Percentiles rank a stretch among this genome's conserved stretches.
phyloP scores from a whole-genome alignment of 2,113 vertebrate genomes.

The Lathamus discolor region DNA sequence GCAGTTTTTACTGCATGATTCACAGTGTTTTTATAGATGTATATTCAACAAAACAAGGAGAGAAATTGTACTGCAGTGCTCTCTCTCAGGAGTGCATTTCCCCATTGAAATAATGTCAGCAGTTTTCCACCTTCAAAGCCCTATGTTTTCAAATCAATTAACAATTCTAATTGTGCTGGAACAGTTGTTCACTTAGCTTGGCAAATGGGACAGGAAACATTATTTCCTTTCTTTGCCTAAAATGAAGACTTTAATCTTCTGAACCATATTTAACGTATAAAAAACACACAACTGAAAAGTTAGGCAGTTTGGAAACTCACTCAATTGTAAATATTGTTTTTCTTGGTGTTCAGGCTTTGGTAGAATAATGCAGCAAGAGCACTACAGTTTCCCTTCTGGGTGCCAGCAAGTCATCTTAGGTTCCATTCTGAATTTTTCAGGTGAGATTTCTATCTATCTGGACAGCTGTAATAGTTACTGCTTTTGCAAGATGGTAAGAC shows the following conservation, averaged over 20 bases:
- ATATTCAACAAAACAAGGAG: slow-evolving; percentile 94
- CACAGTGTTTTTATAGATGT: slow-evolving; percentile 92
- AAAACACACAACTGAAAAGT: slow-evolving; percentile 71
- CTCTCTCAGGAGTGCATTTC: slow-evolving; percentile 92
- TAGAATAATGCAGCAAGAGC: slow-evolving; percentile 11
- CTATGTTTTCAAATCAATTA: slow-evolving; percentile 99
- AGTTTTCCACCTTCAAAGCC: slow-evolving; percentile 99
- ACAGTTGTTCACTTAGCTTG: slow-evolving; percentile 95
- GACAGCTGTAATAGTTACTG: slow-evolving; percentile 71
- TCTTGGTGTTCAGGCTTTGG: background rate
- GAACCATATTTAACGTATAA: slow-evolving; percentile 76
- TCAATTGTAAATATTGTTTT: background rate
- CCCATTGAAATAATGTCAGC: slow-evolving; percentile 99
- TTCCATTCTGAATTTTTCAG: slow-evolving; percentile 59
- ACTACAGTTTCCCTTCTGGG: slow-evolving; percentile 10
- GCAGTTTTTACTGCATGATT: slow-evolving; percentile 96
- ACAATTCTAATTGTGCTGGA: slow-evolving; percentile 99
- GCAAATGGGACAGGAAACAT: slow-evolving; percentile 98
- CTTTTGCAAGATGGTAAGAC: slow-evolving; percentile 63
- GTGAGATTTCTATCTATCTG: slow-evolving; percentile 66
- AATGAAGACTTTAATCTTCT: slow-evolving; percentile 80
- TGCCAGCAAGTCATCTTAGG: slow-evolving; percentile 32
- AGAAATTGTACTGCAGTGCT: slow-evolving; percentile 90
- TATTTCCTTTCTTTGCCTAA: slow-evolving; percentile 96
- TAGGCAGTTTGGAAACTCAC: slow-evolving; percentile 63